phyloP scores from a whole-genome alignment of 1,140 invertebrate species.

The Drosophila lini region DNA sequence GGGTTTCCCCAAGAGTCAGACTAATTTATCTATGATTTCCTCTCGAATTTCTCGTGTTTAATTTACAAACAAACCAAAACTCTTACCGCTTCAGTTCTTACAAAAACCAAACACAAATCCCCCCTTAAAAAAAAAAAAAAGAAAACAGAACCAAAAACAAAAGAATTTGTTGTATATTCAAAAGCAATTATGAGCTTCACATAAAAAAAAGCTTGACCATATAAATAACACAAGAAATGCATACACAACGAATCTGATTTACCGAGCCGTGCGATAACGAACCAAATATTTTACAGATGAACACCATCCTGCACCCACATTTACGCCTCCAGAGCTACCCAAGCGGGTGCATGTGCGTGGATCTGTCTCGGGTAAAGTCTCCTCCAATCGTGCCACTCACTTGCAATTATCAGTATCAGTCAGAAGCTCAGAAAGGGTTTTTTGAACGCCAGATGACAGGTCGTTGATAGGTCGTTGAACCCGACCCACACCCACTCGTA shows the following conservation, averaged over 20 bases:
- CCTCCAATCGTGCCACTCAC: slow-evolving; percentile 38
- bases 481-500: slow-evolving; percentile 28
- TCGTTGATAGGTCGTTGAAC: slow-evolving; percentile 23
- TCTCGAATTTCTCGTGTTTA: slow-evolving; percentile 38
- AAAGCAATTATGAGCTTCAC: slow-evolving; percentile 63
- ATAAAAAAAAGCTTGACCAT: slow-evolving; percentile 53
- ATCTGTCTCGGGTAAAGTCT: slow-evolving; percentile 86
- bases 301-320: slow-evolving; percentile 96
- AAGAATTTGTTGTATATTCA: slow-evolving; percentile 48
- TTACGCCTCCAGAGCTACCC: slow-evolving; percentile 98
- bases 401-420: slow-evolving; percentile 28
- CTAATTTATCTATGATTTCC: slow-evolving; percentile 61
- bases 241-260: slow-evolving; percentile 61
- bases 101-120: slow-evolving; percentile 53
- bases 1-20: slow-evolving; percentile 34
- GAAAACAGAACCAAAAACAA: slow-evolving; percentile 47
- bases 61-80: slow-evolving; percentile 51
- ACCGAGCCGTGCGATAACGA: slow-evolving; percentile 71
- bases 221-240: slow-evolving; percentile 50
- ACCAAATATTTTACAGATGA: slow-evolving; percentile 93
- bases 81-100: slow-evolving; percentile 53
- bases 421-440: slow-evolving; percentile 65
- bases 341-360: slow-evolving; percentile 98
- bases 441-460: slow-evolving; percentile 53
- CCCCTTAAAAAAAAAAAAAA: slow-evolving; percentile 21